Conservation (phyloP, 30 jellyfish, hydroid and myxozoan genomes). For the Aurelia sp. region DNA sequence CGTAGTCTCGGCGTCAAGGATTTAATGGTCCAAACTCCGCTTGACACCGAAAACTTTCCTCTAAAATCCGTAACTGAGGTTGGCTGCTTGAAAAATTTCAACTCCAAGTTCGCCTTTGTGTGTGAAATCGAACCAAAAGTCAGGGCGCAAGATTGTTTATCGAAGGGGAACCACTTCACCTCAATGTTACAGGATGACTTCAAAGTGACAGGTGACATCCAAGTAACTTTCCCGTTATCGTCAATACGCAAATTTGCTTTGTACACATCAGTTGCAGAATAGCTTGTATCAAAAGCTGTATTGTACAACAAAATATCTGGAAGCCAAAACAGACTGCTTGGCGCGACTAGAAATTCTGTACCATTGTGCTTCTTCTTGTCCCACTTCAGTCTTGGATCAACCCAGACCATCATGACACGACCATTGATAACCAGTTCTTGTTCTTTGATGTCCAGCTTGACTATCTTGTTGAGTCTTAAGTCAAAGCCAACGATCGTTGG, state of each 20-base stretch:
- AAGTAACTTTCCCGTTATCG: slow-evolving; percentile 40
- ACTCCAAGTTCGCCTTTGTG: slow-evolving; percentile 10
- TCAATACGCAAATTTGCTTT: slow-evolving; percentile 54
- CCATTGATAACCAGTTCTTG: slow-evolving; percentile 38
- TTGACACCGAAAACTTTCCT: slow-evolving; percentile 40
- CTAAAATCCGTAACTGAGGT: slow-evolving; percentile 5
- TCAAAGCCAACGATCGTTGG: slow-evolving; percentile 29
- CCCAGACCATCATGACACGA: slow-evolving; percentile 54
- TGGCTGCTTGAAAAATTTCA: slow-evolving; percentile 52
- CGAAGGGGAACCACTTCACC: slow-evolving; percentile 86
- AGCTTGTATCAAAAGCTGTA: slow-evolving; percentile 71
- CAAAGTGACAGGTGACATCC: slow-evolving; percentile 84
- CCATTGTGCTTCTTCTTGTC: slow-evolving; percentile 25
- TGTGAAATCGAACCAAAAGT: slow-evolving; percentile 70
- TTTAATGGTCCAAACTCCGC: slow-evolving; percentile 54
- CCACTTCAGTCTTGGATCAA: slow-evolving; percentile 62
- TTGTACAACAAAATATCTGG: slow-evolving; percentile 77
- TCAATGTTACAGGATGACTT: slow-evolving; percentile 64
- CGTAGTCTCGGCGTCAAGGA: neutral
- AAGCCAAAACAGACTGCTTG: slow-evolving; percentile 66
- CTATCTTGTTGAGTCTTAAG: slow-evolving; percentile 29
- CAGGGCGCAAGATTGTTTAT: slow-evolving; percentile 56
- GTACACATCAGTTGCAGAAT: slow-evolving; percentile 54
- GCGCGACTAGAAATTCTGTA: slow-evolving; percentile 17
- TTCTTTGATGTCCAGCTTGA: slow-evolving; percentile 49